phyloP scores from a whole-genome alignment of 2,797 vertebrate species.

The Centroberyx gerrardi region DNA sequence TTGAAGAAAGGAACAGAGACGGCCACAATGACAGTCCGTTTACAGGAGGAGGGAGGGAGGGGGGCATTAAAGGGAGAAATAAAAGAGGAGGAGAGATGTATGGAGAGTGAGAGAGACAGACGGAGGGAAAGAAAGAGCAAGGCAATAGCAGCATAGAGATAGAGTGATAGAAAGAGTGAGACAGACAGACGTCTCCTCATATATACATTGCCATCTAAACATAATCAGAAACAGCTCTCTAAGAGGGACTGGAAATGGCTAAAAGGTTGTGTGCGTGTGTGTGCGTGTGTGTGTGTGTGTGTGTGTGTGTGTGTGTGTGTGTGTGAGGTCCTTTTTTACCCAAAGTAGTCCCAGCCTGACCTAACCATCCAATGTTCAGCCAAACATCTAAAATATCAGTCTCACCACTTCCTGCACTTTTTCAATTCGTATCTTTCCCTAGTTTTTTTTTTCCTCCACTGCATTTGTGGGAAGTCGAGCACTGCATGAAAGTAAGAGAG shows the following conservation, averaged over 20 bases:
- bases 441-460: conserved; percentile 2
- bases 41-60: conserved; percentile 19
- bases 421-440: conserved; percentile 18
- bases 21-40: conserved; percentile 66
- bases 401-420: conserved; percentile 64
- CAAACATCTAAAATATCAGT: conserved; percentile 70
- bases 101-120: conserved; percentile 47
- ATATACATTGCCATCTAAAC: conserved; percentile 68
- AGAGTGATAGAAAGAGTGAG: conserved; percentile 63
- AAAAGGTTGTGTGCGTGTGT: conserved; percentile 44
- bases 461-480: conserved; percentile 37
- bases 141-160: conserved; percentile 41
- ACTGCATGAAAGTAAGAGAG: conserved; percentile 26
- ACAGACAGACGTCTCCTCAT: conserved; percentile 62
- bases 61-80: conserved; percentile 45
- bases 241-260: conserved; percentile 39
- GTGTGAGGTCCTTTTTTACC: conserved; percentile 68
- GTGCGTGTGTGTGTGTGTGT: background rate
- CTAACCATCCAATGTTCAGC: conserved; percentile 63
- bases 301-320: conserved; percentile 37
- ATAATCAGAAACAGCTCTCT: conserved; percentile 68
- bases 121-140: conserved; percentile 64
- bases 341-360: conserved; percentile 58
- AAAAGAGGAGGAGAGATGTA: conserved; percentile 31
- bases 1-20: conserved; percentile 60